Evolutionary conservation across 2,113 vertebrate genomes (phyloP).

Genomic region (Sminthopsis crassicaudata): DNA sequence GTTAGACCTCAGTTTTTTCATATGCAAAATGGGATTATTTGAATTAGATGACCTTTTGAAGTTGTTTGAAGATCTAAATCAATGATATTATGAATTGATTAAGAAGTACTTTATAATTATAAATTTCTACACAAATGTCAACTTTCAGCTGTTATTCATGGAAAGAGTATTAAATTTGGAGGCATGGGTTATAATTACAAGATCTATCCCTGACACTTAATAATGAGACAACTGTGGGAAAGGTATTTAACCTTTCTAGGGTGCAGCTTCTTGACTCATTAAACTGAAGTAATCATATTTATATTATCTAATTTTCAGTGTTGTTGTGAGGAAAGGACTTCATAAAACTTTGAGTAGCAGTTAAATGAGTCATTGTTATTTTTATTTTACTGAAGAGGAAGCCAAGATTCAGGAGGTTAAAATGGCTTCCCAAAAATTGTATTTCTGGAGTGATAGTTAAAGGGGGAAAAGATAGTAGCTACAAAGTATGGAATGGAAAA

Average conservation of each 20-base stretch:
- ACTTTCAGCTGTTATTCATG: neutral
- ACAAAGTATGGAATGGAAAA: too few species aligned
- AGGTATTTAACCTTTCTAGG: neutral
- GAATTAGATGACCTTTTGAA: neutral
- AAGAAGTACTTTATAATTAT: neutral
- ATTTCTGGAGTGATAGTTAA: neutral
- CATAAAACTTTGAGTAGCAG: neutral
- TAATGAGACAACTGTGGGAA: neutral
- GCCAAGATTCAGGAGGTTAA: slow-evolving; percentile 1
- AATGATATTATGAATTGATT: neutral
- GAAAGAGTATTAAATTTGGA: neutral
- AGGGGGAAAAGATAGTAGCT: neutral
- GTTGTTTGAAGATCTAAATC: neutral
- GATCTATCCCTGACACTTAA: neutral
- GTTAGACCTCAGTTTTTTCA: neutral
- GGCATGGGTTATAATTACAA: neutral
- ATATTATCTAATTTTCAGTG: neutral
- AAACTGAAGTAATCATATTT: neutral
- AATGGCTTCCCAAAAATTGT: slow-evolving; percentile 3
- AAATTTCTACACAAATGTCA: neutral
- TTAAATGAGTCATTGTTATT: neutral
- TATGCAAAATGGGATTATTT: neutral
- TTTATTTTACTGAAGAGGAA: slow-evolving; percentile 25
- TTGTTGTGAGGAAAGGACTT: neutral
- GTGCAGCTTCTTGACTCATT: neutral